Evolutionary conservation across 2,113 vertebrate species (phyloP).

Genomic region (Syrmaticus mikado): DNA sequence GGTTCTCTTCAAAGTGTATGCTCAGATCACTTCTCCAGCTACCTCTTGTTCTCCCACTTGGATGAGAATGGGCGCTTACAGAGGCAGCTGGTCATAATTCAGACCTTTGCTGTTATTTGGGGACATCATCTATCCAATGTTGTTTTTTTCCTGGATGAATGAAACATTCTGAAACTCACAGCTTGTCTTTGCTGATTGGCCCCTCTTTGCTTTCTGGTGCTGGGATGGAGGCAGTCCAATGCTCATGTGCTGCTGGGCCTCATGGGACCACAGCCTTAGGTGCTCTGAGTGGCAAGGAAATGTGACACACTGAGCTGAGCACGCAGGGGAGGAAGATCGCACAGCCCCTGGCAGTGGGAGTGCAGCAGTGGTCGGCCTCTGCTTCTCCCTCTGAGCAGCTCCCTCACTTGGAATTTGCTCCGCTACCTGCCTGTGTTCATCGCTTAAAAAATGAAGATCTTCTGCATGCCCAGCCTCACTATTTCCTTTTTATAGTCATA

Average conservation of each 20-base stretch:
- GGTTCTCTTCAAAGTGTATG: background rate
- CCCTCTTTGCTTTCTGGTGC: background rate
- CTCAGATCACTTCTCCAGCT: background rate
- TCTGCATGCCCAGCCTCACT: background rate
- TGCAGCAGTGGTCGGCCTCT: background rate
- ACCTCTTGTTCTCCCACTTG: background rate
- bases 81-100: background rate
- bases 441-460: background rate
- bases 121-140: background rate
- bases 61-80: background rate
- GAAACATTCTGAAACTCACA: background rate
- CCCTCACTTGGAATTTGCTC: background rate
- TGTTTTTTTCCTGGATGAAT: background rate
- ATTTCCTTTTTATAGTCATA: background rate
- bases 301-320: background rate
- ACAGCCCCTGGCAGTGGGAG: too few relatives aligned
- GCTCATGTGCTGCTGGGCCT: background rate
- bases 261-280: background rate
- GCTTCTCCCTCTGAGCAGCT: background rate
- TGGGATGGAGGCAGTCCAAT: background rate
- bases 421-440: background rate
- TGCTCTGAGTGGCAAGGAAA: slow-evolving; percentile 8
- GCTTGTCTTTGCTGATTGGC: background rate
- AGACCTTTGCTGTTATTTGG: background rate
- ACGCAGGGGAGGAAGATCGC: too few relatives aligned